Evolutionary conservation across 2,797 vertebrate genomes (phyloP), one percentile per base, ranked within the genome.

Genomic region (Enteromius unitaeniatus): DNA sequence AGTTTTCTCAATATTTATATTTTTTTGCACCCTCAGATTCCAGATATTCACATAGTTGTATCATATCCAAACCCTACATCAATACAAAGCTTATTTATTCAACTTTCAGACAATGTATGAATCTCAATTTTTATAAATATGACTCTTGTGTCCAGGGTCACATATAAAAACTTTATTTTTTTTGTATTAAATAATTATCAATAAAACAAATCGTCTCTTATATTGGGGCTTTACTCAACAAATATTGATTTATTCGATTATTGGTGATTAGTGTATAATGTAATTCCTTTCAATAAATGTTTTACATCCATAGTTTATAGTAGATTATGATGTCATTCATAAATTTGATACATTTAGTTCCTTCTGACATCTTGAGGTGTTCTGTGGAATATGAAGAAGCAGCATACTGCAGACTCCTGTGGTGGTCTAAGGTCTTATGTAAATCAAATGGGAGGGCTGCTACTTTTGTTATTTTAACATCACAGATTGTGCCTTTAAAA

Each of bases 351-450:
- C 13, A 15, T 62, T 5, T 60, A 6, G 19, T 49, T 49, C 15
- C 19, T 65, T 79, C 28, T 79, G 28, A 65, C 19, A 79, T 34
- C 28, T 37, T 49, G 37, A 78, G 60, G 60, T 51, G 11, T 51
- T 62, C 77, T 67, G 19, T 37, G 51, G 51, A 75, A 55, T 37
- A 55, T 78, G 17, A 65, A 62, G 53, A 1, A 64, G 31, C 19
- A 45, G 47, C 23, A n/a, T 31, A 15, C 26, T 47, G 26, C 15
- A 62, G 28, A 21, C 42, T 47, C 17, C 40, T n/a, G 10, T 19
- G 78, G 45, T 53, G 40, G 40, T 47, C 23, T 14, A 13, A 21
- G 23, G 21, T 65, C 23, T 23, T 40, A 40, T 40, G 31, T 68
- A 53, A 68, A 79, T 68, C 28, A 68, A 37, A 34, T 51, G 21